Percentiles rank a stretch among this genome's conserved stretches.
Evolutionary conservation across 2,888 invertebrate genomes (phyloP).

Genomic region (Ashinkailepas kermadecensis): DNA sequence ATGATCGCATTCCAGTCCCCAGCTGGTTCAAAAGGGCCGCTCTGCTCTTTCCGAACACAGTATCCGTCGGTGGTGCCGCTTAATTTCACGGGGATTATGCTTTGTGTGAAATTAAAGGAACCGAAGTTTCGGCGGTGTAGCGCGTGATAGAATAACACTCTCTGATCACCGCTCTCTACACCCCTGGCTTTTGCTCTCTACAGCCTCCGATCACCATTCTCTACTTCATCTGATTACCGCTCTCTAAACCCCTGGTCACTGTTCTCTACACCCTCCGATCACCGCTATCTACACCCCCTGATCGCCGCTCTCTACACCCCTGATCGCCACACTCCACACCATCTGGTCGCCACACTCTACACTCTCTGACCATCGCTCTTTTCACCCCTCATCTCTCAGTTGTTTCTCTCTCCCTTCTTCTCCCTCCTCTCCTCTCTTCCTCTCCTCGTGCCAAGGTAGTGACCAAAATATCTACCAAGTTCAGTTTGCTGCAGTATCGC

Average conservation of each 20-base stretch:
- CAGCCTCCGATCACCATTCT: too few species aligned
- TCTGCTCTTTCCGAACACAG: neutral
- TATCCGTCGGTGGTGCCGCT: neutral
- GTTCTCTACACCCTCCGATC: neutral
- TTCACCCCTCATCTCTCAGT: neutral
- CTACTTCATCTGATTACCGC: neutral
- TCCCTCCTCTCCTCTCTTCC: neutral
- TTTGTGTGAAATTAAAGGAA: neutral
- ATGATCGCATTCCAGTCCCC: neutral
- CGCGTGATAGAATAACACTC: neutral
- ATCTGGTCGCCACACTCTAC: neutral
- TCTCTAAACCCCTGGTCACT: neutral
- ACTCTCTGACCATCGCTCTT: neutral
- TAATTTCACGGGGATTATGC: constrained; percentile 10
- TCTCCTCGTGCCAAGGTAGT: too few species aligned
- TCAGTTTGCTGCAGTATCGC: too few species aligned
- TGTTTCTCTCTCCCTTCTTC: neutral
- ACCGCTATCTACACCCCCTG: too few species aligned
- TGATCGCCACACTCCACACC: too few species aligned
- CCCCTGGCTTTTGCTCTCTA: neutral
- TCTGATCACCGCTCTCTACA: neutral
- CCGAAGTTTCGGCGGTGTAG: neutral
- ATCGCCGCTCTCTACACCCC: too few species aligned
- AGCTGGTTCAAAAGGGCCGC: neutral
- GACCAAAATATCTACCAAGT: too few species aligned